A percentile compares a stretch with the other conserved stretches of the same genome.
These are phyloP conservation scores for Helicoverpa assulta DNA, from an alignment of 2,888 invertebrate genomes.

Conservation along the genomic window DNA sequence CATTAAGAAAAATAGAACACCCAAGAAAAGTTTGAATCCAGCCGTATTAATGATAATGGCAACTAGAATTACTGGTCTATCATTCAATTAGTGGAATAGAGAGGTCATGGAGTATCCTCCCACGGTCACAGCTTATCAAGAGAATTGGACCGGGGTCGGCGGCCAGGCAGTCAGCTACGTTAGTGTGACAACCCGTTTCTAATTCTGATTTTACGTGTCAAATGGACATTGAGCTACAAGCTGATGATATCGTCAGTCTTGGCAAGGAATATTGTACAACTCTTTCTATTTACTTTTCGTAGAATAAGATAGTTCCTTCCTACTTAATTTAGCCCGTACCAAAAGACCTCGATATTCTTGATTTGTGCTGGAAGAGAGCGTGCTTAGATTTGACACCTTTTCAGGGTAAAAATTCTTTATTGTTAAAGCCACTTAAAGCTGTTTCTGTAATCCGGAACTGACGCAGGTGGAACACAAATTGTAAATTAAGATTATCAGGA, in stretches of 20 bases:
- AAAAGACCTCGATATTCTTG: not conserved
- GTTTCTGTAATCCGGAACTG: too few species aligned
- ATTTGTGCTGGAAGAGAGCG: not conserved
- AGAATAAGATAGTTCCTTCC: not conserved
- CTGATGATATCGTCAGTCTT: slow-evolving; percentile 13
- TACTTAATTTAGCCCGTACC: too few species aligned
- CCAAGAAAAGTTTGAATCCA: slow-evolving; percentile 41
- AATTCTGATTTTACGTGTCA: slow-evolving; percentile 60
- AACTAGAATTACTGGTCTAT: slow-evolving; percentile 67
- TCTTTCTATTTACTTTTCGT: not conserved
- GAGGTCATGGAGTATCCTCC: slow-evolving; percentile 82
- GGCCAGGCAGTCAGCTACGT: slow-evolving; percentile 49
- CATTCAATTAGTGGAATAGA: slow-evolving; percentile 81
- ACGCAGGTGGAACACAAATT: too few species aligned
- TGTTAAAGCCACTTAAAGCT: too few species aligned
- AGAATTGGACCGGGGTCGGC: slow-evolving; percentile 74
- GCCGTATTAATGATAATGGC: slow-evolving; percentile 47
- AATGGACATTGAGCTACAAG: slow-evolving; percentile 21
- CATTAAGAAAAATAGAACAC: slow-evolving; percentile 43
- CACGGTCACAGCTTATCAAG: slow-evolving; percentile 77
- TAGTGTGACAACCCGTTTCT: slow-evolving; percentile 55
- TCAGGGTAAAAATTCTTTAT: too few species aligned
- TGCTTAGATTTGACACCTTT: too few species aligned
- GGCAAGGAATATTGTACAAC: not conserved
- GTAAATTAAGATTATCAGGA: too few species aligned